Evolutionary conservation across 1,140 invertebrate species (phyloP), one percentile per base, ranked within the genome.

Genomic region (Ericerus pela): DNA sequence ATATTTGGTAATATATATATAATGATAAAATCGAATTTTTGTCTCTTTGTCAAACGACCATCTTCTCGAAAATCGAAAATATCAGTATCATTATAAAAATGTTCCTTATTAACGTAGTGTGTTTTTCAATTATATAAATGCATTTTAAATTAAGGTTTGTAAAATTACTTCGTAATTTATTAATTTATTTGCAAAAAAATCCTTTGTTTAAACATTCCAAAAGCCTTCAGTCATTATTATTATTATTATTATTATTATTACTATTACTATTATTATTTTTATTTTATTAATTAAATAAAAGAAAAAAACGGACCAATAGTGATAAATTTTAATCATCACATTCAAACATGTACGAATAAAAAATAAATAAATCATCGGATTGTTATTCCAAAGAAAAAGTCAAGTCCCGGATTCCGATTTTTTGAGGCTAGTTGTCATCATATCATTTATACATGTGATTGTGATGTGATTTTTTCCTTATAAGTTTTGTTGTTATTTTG

Each of bases 401-500:
- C 26, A 47, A 12, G 41, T 47, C 41, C 22, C 22, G 41, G 41
- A 47, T 47, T 47, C 41, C 41, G 41, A 47, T 47, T 47, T n/a
- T 47, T 47, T 47, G 41, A 47, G 41, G 26, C 41, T 24, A 22
- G 26, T 24, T 47, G 41, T 47, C 41, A 47, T 47, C 41, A 47
- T 47, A 47, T 47, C 41, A 47, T n/a, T n/a, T n/a, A 47, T 47
- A 47, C 41, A 47, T 47, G 41, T 47, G 41, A 47, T 47, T 47
- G 41, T 47, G 41, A 47, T 47, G 41, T 47, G 41, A 47, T 47
- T 47, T 47, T 47, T 47, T 24, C 41, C 26, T 47, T 47, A 24
- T 47, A 47, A 47, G 41, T 47, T 47, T 47, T 47, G 41, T 47
- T 47, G 41, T 47, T 47, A 47, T 47, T 47, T 47, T 47, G n/a